phyloP scores from a whole-genome alignment of 2,113 vertebrate genomes.

The Hoplias malabaricus region DNA sequence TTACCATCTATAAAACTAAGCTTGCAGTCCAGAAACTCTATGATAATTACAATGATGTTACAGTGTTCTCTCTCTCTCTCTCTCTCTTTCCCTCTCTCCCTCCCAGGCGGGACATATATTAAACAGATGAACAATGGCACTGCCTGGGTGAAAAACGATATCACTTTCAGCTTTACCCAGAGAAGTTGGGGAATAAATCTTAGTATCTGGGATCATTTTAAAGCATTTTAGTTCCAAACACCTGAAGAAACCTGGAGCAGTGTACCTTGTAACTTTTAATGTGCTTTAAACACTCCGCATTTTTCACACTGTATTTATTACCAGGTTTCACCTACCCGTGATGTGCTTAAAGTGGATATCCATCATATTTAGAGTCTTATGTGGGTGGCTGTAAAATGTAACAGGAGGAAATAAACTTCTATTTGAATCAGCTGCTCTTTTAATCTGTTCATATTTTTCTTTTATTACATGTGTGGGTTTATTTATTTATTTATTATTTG shows the following conservation, averaged over 20 bases:
- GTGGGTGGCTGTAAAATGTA: neutral
- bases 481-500: too few species aligned
- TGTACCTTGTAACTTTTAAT: neutral
- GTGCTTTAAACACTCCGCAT: neutral
- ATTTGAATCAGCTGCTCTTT: too few species aligned
- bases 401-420: too few species aligned
- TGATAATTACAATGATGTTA: neutral
- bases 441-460: too few species aligned
- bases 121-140: constrained; percentile 76
- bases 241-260: neutral
- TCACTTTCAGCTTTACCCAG: constrained; percentile 72
- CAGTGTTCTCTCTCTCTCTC: neutral
- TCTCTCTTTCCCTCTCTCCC: neutral
- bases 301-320: too few species aligned
- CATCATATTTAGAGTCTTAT: neutral
- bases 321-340: too few species aligned
- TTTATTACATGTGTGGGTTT: too few species aligned
- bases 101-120: constrained; percentile 51
- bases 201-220: constrained; percentile 68
- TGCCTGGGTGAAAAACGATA: constrained; percentile 79
- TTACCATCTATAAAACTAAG: neutral
- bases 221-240: constrained; percentile 48
- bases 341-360: neutral
- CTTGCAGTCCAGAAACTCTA: neutral
- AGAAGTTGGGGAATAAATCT: constrained; percentile 75